Evolutionary conservation across 1,140 invertebrate genomes (phyloP), one percentile per base, ranked within the genome.

Genomic region (Orchesella cincta): DNA sequence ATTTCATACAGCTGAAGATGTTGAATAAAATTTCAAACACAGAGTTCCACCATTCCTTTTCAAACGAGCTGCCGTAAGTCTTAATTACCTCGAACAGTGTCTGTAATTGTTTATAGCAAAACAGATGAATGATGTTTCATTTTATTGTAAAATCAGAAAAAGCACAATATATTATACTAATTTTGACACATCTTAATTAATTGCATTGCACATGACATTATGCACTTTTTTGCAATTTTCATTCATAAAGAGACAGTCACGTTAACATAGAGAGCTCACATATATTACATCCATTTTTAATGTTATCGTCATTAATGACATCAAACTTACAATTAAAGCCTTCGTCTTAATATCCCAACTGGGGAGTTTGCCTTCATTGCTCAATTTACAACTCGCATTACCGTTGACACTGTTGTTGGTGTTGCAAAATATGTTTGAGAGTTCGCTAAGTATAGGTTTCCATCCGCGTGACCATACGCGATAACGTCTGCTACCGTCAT

Each of bases 21-120:
- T 36, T n/a, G 36, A 73, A 73, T 46, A 73, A 46, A 73, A 46
- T 23, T 20, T 51, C 71, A 28, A 73, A 73, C 29, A 73, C 34
- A 39, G 71, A 73, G 23, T 46, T 36, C 71, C 71, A 73, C 71
- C 71, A 73, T 20, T 73, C 71, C 39, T 26, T 73, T 16, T 73
- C 35, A 23, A 73, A 73, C 2, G 71, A 73, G n/a, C 28, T 29
- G 5, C 71, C 71, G 26, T 46, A 73, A 16, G 8, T 51, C 71
- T 73, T 73, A 36, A 73, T 51, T n/a, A 73, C 35, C 36, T 73
- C 71, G 39, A 73, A 73, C 39, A 73, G 26, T 20, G 39, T 73
- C 71, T 73, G 29, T 31, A 31, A 31, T 20, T 12, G 20, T 18
- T 67, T 67, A 12, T 67, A 33, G 8, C 3, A 67, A 14, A 67